Evolutionary conservation across 2,888 invertebrate genomes (phyloP).

Genomic region (Plebejus anna): DNA sequence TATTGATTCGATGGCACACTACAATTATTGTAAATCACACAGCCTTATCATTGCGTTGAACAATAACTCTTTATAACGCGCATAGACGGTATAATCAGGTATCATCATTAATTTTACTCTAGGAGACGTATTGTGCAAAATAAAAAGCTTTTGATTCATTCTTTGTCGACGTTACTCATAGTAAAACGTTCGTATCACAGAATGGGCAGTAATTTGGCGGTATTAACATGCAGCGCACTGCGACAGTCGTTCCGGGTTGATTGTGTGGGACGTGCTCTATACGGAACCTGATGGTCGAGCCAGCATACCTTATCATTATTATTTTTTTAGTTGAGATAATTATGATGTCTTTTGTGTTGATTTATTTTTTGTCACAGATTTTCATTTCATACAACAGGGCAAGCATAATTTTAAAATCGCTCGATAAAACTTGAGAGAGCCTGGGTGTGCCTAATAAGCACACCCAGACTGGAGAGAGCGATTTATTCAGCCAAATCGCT

Average conservation of each 20-base stretch:
- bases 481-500: no score
- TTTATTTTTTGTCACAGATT: not conserved
- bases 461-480: no score
- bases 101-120: not conserved
- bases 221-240: slow-evolving; percentile 22
- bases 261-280: slow-evolving; percentile 1
- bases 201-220: not conserved
- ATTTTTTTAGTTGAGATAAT: not conserved
- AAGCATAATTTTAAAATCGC: not conserved
- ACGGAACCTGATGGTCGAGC: not conserved
- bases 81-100: not conserved
- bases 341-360: not conserved
- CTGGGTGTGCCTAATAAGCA: no score
- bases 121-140: not conserved
- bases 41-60: no score
- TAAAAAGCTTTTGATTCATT: slow-evolving; percentile 7
- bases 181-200: not conserved
- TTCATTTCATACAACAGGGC: not conserved
- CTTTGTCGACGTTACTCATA: not conserved
- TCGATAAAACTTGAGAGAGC: not conserved
- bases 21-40: no score
- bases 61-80: not conserved
- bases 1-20: no score
- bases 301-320: not conserved
- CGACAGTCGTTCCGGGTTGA: not conserved